phyloP scores from a whole-genome alignment of 1,140 invertebrate species.

The Aporrectodea caliginosa region DNA sequence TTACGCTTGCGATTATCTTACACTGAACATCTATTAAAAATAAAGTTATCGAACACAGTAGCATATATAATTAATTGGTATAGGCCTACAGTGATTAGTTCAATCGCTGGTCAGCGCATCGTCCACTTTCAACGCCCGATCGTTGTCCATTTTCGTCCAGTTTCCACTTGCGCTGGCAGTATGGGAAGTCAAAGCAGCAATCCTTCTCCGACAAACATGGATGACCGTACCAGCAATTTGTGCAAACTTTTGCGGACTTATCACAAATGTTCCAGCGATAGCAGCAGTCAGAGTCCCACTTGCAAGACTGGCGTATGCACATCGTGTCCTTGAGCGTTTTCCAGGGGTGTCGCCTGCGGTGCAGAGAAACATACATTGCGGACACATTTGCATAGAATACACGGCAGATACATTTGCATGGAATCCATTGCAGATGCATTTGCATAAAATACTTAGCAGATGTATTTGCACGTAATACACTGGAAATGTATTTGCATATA shows the following conservation, averaged over 20 bases:
- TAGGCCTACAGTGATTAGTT: no score
- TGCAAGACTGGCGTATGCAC: not conserved
- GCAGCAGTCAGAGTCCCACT: not conserved
- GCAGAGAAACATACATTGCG: no score
- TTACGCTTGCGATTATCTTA: no score
- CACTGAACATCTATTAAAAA: no score
- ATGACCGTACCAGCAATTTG: conserved; percentile 11
- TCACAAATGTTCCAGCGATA: conserved; percentile 8
- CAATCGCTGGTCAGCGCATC: not conserved
- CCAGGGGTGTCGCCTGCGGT: conserved; percentile 7
- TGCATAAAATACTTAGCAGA: no score
- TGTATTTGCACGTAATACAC: no score
- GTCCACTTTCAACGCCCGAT: not conserved
- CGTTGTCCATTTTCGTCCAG: not conserved
- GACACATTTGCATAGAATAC: no score
- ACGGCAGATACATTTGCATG: no score
- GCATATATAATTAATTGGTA: no score
- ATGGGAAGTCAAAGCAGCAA: conserved; percentile 9
- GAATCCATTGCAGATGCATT: no score
- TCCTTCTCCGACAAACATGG: not conserved
- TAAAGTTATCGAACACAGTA: no score
- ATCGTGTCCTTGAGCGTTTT: conserved; percentile 12
- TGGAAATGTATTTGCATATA: no score
- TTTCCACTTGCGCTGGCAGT: conserved; percentile 4
- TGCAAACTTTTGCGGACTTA: conserved; percentile 21